A percentile compares a stretch with the other conserved stretches of the same genome.
These are phyloP conservation scores for Protophormia terraenovae DNA, from an alignment of 2,888 invertebrate species.

Conservation along the genomic window DNA sequence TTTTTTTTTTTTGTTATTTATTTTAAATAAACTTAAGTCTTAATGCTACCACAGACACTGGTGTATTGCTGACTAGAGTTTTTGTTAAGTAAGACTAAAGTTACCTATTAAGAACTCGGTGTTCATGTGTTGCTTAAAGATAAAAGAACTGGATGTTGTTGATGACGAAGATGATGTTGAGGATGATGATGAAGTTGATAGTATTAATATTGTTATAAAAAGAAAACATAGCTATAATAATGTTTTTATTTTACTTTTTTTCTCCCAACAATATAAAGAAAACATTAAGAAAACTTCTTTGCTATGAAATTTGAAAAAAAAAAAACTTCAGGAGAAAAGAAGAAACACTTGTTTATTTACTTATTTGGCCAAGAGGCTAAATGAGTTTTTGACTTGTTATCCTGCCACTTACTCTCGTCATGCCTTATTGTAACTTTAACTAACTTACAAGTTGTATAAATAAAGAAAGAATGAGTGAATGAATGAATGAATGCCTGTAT, in stretches of 20 bases:
- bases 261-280: not conserved
- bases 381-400: constrained; percentile 72
- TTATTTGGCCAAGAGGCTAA: constrained; percentile 73
- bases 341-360: constrained; percentile 69
- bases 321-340: constrained; percentile 5
- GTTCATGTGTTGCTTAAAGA: constrained; percentile 5
- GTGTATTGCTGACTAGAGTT: not conserved
- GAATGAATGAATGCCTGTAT: constrained; percentile 1
- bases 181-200: not conserved
- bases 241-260: constrained; percentile 8
- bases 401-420: constrained; percentile 65
- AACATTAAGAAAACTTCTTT: not conserved
- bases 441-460: constrained; percentile 21
- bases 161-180: not conserved
- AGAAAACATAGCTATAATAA: too few species aligned
- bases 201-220: too few species aligned
- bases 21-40: constrained; percentile 51
- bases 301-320: not conserved
- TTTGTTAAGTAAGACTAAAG: too few species aligned
- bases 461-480: not conserved
- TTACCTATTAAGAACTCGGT: constrained; percentile 42
- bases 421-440: constrained; percentile 34
- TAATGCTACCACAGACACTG: not conserved
- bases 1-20: not conserved
- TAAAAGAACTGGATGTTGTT: not conserved